Base-by-base conservation (phyloP, 2,113 vertebrate genomes). In the Mystacornis crossleyi region DNA sequence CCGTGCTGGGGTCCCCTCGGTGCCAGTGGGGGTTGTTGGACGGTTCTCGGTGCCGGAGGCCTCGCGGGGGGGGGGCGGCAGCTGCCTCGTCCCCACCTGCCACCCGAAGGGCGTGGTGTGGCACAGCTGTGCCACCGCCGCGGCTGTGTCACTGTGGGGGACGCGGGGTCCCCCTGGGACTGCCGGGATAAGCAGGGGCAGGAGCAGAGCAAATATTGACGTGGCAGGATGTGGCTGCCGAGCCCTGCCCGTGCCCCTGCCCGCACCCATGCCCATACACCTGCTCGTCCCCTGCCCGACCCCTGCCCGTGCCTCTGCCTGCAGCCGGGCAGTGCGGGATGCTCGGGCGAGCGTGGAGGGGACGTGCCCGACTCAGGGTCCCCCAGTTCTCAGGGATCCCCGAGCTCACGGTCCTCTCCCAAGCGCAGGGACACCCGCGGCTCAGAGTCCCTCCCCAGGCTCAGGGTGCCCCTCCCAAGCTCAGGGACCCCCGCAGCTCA, bases 141-240 rank as follows among this genome's bases (percentile, higher is more conserved):
- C 33, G 29, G 25, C 40, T 18, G 58, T 73, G 65, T 9, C 45
- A 10, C 50, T 1, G 28, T 47, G 73, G 28, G 28, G 42, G n/a
- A 18, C 24, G 34, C 5, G 67, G 51, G 84, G 25, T 66, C 36
- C 51, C 77, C 77, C 12, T 11, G 60, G 43, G 28, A 33, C 19
- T 17, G 51, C 43, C 36, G 45, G 62, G 23, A 28, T 3, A 24
- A 53, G 24, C 33, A 19, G 54, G 73, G 64, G 64, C 73, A 54
- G 64, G 64, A 70, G 55, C 64, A 24, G 55, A 61, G 73, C 73
- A 62, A 70, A 70, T 15, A 87, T 1, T 70, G 73, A 70, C 73
- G 84, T 79, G 73, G 84, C 73, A 54, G 84, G 73, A 79, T 47
- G 73, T 61, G 73, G 55, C 82, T 55, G 71, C 71, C 51, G 10